phyloP scores from a whole-genome alignment of 2,888 invertebrate genomes.

The Drosophila koepferae region DNA sequence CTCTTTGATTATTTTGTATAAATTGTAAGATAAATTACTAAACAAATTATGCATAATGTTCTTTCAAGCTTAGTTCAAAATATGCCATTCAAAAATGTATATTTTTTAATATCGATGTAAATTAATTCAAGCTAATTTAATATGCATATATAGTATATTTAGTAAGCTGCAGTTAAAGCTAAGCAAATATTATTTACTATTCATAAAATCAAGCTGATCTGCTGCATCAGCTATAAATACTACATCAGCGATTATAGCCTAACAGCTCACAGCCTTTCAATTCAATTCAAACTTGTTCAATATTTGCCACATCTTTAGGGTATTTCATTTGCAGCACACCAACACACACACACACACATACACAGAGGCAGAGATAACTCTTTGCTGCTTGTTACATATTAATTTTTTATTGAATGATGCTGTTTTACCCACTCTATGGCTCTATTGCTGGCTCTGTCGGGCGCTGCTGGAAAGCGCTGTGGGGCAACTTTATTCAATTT shows the following conservation, averaged over 20 bases:
- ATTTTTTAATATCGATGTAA: no score
- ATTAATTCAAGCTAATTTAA: no score
- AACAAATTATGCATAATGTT: no score
- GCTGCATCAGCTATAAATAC: neutral
- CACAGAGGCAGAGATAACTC: neutral
- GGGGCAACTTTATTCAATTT: constrained; percentile 69
- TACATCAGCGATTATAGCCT: neutral
- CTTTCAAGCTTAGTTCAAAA: no score
- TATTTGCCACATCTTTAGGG: constrained; percentile 5
- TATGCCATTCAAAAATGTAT: no score
- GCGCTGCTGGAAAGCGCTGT: constrained; percentile 12
- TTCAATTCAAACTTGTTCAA: neutral
- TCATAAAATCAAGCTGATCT: no score
- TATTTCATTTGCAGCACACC: neutral
- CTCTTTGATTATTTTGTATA: no score
- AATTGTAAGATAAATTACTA: no score
- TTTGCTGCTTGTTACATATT: constrained; percentile 55
- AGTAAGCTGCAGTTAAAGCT: no score
- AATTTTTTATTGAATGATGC: constrained; percentile 76
- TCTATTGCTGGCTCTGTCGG: constrained; percentile 11
- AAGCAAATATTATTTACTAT: no score
- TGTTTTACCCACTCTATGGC: constrained; percentile 11
- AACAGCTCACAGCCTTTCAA: neutral
- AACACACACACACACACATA: neutral
- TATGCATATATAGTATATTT: no score